Percentiles rank a stretch among this genome's conserved stretches.
Evolutionary conservation across 2,888 invertebrate species (phyloP).

Genomic region (Cylindroiulus punctatus): DNA sequence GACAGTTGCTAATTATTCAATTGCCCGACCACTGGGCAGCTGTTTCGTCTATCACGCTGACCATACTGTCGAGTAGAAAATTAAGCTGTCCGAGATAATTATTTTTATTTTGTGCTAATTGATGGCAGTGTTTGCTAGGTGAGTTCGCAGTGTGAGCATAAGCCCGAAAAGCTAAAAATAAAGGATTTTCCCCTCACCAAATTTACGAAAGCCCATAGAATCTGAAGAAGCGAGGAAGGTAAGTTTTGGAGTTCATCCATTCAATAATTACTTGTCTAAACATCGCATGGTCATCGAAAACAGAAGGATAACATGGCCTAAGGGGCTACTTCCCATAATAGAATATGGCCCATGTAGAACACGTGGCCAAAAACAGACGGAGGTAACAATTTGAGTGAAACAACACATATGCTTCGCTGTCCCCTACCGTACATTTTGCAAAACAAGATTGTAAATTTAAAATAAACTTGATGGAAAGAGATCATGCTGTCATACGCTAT

Average conservation of each 20-base stretch:
- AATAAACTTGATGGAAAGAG: no score
- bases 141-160: background rate
- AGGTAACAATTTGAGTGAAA: background rate
- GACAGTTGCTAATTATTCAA: slow-evolving; percentile 24
- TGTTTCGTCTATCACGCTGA: background rate
- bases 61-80: background rate
- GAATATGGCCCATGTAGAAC: background rate
- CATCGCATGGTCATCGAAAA: slow-evolving; percentile 2
- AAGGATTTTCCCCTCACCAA: background rate
- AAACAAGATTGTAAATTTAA: no score
- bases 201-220: background rate
- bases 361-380: background rate
- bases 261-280: slow-evolving; percentile 37
- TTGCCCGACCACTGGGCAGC: background rate
- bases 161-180: background rate
- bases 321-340: background rate
- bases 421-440: background rate
- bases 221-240: slow-evolving; percentile 9
- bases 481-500: no score
- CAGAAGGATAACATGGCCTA: slow-evolving; percentile 15
- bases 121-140: slow-evolving; percentile 3
- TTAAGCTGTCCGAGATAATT: background rate
- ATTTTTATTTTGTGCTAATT: slow-evolving; percentile 36
- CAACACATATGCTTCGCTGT: background rate
- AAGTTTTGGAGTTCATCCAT: slow-evolving; percentile 1